Conservation (phyloP, 2,797 vertebrate species). For the Silurus lanzhouensis region DNA sequence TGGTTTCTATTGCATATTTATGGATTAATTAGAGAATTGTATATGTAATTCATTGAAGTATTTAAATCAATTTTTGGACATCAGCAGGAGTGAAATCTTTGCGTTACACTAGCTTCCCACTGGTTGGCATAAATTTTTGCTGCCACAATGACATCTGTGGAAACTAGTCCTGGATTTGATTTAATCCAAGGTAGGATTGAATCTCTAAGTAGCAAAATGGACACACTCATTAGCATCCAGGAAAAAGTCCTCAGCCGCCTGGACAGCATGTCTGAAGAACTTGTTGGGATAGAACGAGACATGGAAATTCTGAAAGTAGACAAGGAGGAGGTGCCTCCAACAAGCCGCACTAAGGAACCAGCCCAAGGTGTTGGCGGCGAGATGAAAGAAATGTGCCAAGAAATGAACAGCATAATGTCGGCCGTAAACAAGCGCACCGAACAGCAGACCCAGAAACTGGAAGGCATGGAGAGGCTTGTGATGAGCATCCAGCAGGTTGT, state of each 20-base stretch:
- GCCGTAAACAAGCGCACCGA: slow-evolving; percentile 82
- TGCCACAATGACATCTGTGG: slow-evolving; percentile 68
- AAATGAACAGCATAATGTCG: slow-evolving; percentile 83
- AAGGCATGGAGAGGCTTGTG: slow-evolving; percentile 84
- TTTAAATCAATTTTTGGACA: slow-evolving; percentile 57
- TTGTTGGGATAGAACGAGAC: slow-evolving; percentile 79
- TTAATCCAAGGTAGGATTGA: slow-evolving; percentile 82
- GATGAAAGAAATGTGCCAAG: slow-evolving; percentile 78
- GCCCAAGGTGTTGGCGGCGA: slow-evolving; percentile 65
- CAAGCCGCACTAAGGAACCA: slow-evolving; percentile 59
- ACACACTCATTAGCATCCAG: slow-evolving; percentile 82
- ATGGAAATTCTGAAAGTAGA: slow-evolving; percentile 79
- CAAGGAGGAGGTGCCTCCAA: slow-evolving; percentile 72
- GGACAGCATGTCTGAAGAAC: slow-evolving; percentile 83
- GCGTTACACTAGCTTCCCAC: slow-evolving; percentile 35
- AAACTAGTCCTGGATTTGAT: slow-evolving; percentile 71
- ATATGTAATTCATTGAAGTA: slow-evolving; percentile 24
- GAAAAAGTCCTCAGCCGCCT: slow-evolving; percentile 83
- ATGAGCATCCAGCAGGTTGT: slow-evolving; percentile 84
- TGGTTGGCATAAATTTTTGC: slow-evolving; percentile 48
- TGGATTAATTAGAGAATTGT: neutral
- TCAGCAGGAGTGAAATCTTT: slow-evolving; percentile 42
- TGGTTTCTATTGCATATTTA: neutral
- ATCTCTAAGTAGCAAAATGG: slow-evolving; percentile 84
- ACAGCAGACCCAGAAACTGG: slow-evolving; percentile 83